phyloP scores from a whole-genome alignment of 2,888 invertebrate species.

The Notodonta ziczac region DNA sequence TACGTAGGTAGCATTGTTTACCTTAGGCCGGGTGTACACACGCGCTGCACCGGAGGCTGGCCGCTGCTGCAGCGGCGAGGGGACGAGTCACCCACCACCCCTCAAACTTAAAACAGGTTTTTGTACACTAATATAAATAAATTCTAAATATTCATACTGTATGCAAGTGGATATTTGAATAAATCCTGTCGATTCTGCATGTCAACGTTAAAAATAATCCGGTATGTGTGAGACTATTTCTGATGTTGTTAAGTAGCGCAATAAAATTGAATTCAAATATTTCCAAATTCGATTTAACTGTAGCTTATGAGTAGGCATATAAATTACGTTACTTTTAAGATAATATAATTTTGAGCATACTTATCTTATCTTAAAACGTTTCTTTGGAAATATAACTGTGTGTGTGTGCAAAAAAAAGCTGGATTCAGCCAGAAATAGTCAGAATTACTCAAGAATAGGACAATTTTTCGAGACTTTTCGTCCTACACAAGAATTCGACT shows the following conservation, averaged over 20 bases:
- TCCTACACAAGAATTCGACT: too few relatives aligned
- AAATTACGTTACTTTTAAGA: too few relatives aligned
- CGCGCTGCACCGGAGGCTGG: conserved; percentile 40
- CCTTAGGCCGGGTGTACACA: conserved; percentile 21
- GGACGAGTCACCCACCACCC: conserved; percentile 47
- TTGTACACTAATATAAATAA: conserved; percentile 68
- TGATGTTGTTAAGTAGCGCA: not conserved
- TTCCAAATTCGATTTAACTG: too few relatives aligned
- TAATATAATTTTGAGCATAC: too few relatives aligned
- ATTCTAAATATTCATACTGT: conserved; percentile 51
- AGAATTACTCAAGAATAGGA: too few relatives aligned
- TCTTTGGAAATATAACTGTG: too few relatives aligned
- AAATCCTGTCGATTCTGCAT: conserved; percentile 13
- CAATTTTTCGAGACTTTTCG: too few relatives aligned
- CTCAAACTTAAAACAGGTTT: conserved; percentile 63
- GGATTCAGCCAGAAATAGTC: too few relatives aligned
- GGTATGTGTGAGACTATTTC: not conserved
- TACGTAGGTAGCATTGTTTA: not conserved
- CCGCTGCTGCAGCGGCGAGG: conserved; percentile 31
- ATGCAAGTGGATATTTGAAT: conserved; percentile 46
- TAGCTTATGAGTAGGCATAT: not conserved
- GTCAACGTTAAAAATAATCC: not conserved
- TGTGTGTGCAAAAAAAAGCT: too few relatives aligned
- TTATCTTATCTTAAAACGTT: too few relatives aligned
- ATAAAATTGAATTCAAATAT: too few relatives aligned